A percentile compares a stretch with the other conserved stretches of the same genome.
phyloP scores from a whole-genome alignment of 2,113 vertebrate genomes.

The Misgurnus anguillicaudatus region DNA sequence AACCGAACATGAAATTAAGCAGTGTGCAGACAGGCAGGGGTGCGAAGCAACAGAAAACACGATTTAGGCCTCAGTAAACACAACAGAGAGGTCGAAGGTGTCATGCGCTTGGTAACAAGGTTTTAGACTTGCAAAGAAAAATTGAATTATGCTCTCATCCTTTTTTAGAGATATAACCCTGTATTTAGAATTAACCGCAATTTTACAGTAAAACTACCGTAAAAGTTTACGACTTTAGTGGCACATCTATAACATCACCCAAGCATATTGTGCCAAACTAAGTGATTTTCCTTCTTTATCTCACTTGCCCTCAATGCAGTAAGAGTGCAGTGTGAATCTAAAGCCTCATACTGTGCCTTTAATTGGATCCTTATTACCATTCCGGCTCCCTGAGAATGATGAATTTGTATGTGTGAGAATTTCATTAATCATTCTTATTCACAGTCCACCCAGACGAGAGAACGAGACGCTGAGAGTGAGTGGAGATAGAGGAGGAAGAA shows the following conservation, averaged over 20 bases:
- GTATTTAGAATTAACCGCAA: too few species aligned
- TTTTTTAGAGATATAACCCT: too few species aligned
- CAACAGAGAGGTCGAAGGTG: conserved; percentile 20
- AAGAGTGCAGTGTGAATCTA: conserved; percentile 27
- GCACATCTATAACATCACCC: neutral
- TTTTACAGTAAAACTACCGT: too few species aligned
- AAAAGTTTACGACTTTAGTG: neutral
- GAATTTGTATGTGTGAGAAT: conserved; percentile 79
- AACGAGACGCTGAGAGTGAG: conserved; percentile 55
- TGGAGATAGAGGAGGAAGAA: conserved; percentile 33
- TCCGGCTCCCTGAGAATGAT: conserved; percentile 74
- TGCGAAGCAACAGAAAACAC: conserved; percentile 44
- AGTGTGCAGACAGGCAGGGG: conserved; percentile 58
- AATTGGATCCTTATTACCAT: conserved; percentile 84
- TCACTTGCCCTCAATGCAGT: conserved; percentile 51
- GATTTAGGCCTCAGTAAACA: conserved; percentile 46
- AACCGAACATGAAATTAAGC: conserved; percentile 79
- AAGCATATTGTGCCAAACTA: conserved; percentile 34
- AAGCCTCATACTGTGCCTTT: conserved; percentile 74
- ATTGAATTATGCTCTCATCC: too few species aligned
- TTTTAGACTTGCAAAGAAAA: neutral
- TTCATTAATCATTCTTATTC: conserved; percentile 85
- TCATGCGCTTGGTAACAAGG: neutral
- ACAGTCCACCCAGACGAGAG: conserved; percentile 74
- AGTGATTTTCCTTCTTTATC: conserved; percentile 51